These are phyloP conservation scores for Euproctis similis DNA, from an alignment of 2,888 invertebrate species.

Conservation along the genomic window DNA sequence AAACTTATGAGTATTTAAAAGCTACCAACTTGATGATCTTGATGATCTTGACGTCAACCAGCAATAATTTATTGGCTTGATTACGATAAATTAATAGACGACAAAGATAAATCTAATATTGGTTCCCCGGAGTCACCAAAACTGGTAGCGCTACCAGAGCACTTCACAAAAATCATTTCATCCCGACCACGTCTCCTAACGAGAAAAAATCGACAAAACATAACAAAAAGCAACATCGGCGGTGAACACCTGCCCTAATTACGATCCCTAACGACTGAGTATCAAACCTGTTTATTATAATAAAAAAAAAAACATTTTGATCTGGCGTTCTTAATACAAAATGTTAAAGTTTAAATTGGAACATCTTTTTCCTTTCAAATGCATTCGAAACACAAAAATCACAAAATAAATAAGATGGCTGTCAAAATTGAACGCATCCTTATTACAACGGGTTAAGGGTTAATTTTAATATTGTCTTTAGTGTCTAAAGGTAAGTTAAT, in stretches of 20 bases:
- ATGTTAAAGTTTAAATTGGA: slow-evolving; percentile 2
- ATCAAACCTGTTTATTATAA: slow-evolving; percentile 46
- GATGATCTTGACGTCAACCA: too few species aligned
- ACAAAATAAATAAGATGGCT: slow-evolving; percentile 1
- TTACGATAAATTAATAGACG: slow-evolving; percentile 1
- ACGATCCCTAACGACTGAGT: slow-evolving; percentile 40
- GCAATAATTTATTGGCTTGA: too few species aligned
- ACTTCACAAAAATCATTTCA: slow-evolving; percentile 8
- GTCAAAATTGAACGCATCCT: neutral
- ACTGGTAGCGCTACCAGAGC: slow-evolving; percentile 9
- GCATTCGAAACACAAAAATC: slow-evolving; percentile 6
- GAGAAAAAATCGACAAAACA: slow-evolving; percentile 33
- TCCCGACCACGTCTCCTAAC: slow-evolving; percentile 15
- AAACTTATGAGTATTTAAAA: too few species aligned
- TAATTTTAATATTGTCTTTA: slow-evolving; percentile 11
- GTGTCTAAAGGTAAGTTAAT: slow-evolving; percentile 8
- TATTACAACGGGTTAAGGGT: slow-evolving; percentile 16
- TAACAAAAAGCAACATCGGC: slow-evolving; percentile 38
- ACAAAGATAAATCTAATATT: slow-evolving; percentile 1
- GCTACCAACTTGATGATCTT: too few species aligned
- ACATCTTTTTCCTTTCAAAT: slow-evolving; percentile 2
- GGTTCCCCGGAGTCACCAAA: slow-evolving; percentile 4
- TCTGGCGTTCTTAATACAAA: slow-evolving; percentile 2
- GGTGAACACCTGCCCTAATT: slow-evolving; percentile 66
- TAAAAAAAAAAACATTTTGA: slow-evolving; percentile 22